Percentiles rank a stretch among this genome's conserved stretches.
phyloP scores from a whole-genome alignment of 1,140 invertebrate genomes.

The Schlechtendalia chinensis region DNA sequence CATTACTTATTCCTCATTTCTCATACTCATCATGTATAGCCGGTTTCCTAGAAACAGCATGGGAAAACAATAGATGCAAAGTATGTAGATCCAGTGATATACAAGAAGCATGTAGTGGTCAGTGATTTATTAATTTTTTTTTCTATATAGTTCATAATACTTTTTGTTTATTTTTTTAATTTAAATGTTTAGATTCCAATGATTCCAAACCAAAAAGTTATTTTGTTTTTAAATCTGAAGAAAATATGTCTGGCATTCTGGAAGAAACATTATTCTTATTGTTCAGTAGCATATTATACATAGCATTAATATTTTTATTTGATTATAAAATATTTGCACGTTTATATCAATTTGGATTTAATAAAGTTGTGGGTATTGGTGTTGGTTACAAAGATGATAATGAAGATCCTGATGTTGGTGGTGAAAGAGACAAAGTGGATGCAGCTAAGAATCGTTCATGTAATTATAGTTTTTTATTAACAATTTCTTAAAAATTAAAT shows the following conservation, averaged over 20 bases:
- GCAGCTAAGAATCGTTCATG: conserved; percentile 21
- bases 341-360: conserved; percentile 25
- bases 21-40: conserved; percentile 34
- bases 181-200: not conserved
- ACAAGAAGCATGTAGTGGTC: not conserved
- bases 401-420: conserved; percentile 50
- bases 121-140: not conserved
- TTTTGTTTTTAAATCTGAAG: conserved; percentile 19
- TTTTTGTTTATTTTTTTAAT: not conserved
- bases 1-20: conserved; percentile 37
- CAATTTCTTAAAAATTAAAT: not conserved
- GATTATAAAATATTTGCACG: conserved; percentile 48
- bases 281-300: conserved; percentile 50
- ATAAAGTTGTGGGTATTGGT: conserved; percentile 33
- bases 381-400: not conserved
- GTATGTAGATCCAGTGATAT: not conserved
- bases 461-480: not conserved
- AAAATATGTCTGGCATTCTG: conserved; percentile 11
- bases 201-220: conserved; percentile 4
- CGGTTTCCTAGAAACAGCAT: not conserved
- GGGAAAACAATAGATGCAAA: conserved; percentile 30
- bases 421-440: conserved; percentile 52
- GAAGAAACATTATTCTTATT: conserved; percentile 48
- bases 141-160: not conserved
- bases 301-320: conserved; percentile 48